Evolutionary conservation across 53 echinoderm and acorn worm species (phyloP).

Genomic region (Echinometra lucunter): DNA sequence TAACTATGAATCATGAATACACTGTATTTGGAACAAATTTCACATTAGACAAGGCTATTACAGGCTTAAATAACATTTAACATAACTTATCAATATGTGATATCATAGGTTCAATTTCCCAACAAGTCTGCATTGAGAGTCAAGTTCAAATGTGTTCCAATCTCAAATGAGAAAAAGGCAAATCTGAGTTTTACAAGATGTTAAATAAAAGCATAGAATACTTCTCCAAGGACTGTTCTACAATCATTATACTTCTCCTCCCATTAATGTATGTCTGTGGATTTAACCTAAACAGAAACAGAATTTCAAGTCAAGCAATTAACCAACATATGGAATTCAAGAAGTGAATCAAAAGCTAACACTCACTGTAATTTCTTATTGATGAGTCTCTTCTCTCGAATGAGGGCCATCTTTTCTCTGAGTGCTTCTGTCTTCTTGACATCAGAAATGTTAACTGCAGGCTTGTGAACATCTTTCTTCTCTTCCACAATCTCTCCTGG

Average conservation of each 20-base stretch:
- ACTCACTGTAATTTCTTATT: slow-evolving; percentile 94
- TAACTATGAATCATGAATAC: too few species aligned
- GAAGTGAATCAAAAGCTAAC: not conserved
- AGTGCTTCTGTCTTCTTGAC: slow-evolving; percentile 83
- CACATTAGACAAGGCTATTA: too few species aligned
- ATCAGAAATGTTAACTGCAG: slow-evolving; percentile 88
- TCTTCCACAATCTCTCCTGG: slow-evolving; percentile 76
- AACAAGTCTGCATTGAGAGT: too few species aligned
- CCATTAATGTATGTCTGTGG: not conserved
- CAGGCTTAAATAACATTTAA: too few species aligned
- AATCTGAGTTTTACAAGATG: not conserved
- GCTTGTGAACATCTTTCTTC: slow-evolving; percentile 94
- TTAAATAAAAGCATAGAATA: too few species aligned
- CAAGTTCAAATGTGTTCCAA: too few species aligned
- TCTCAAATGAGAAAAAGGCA: not conserved
- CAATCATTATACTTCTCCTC: not conserved
- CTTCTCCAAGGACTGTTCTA: too few species aligned
- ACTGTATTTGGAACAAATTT: too few species aligned
- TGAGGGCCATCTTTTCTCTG: slow-evolving; percentile 89
- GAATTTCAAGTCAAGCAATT: not conserved
- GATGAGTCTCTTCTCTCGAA: slow-evolving; percentile 91
- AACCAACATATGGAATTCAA: not conserved
- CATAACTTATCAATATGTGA: too few species aligned
- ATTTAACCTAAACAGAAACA: not conserved
- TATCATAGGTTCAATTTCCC: too few species aligned